Evolutionary conservation across 2,797 vertebrate species (phyloP).

Genomic region (Acropternis orthonyx): DNA sequence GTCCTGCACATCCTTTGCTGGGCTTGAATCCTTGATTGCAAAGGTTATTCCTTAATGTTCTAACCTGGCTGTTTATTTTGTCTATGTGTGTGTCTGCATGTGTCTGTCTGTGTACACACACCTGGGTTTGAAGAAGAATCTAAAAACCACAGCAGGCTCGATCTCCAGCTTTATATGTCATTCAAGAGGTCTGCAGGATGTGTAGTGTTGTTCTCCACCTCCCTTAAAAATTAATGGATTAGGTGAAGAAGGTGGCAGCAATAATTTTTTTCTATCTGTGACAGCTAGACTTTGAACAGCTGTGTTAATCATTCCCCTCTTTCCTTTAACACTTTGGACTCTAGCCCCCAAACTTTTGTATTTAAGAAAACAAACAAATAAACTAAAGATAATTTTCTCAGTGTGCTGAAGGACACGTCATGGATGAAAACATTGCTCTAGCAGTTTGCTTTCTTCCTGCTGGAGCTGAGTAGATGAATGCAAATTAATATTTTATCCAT

Average conservation of each 20-base stretch:
- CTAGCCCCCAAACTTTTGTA: not conserved
- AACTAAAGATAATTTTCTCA: not conserved
- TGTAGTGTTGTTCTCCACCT: not conserved
- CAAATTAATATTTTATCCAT: not conserved
- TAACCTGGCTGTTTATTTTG: conserved; percentile 10
- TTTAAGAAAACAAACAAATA: not conserved
- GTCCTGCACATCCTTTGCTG: not conserved
- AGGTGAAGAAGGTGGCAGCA: not conserved
- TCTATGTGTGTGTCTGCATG: not conserved
- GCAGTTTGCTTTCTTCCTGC: not conserved
- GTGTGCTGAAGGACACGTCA: not conserved
- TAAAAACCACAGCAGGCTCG: conserved; percentile 63
- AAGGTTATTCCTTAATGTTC: conserved; percentile 1
- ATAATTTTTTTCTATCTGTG: not conserved
- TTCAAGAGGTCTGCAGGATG: not conserved
- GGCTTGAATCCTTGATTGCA: not conserved
- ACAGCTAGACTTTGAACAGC: not conserved
- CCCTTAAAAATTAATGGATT: not conserved
- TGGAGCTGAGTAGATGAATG: not conserved
- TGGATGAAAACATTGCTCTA: not conserved
- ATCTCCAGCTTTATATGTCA: not conserved
- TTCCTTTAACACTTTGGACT: not conserved
- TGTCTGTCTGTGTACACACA: not conserved
- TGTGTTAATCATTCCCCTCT: not conserved
- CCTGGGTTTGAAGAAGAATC: not conserved